Percentiles rank a stretch among this genome's conserved stretches.
These are phyloP conservation scores for Ceyx margarethae DNA, from an alignment of 2,113 vertebrate genomes.

Conservation along the genomic window DNA sequence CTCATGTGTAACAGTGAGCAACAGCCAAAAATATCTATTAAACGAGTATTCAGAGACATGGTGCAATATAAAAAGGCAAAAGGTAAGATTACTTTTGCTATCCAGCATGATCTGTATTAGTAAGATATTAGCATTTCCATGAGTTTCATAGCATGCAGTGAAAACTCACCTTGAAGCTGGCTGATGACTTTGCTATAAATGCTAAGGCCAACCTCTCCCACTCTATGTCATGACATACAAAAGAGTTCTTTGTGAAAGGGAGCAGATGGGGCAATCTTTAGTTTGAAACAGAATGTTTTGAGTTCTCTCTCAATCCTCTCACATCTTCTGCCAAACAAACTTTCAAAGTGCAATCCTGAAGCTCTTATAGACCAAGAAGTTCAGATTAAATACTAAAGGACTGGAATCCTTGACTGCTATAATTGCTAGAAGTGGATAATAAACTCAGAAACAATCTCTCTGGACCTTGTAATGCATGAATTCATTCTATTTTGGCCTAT, in stretches of 20 bases:
- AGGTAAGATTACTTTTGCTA: background rate
- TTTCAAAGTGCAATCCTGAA: background rate
- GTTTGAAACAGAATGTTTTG: background rate
- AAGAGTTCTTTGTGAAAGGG: background rate
- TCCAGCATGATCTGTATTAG: background rate
- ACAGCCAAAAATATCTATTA: background rate
- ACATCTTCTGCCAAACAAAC: background rate
- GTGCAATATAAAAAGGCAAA: background rate
- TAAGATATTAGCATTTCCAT: background rate
- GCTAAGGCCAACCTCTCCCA: background rate
- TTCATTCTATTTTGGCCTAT: background rate
- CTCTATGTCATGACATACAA: background rate
- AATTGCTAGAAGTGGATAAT: background rate
- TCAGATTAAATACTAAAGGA: background rate
- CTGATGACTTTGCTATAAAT: background rate
- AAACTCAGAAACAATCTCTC: background rate
- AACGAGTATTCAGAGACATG: background rate
- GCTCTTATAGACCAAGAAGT: background rate
- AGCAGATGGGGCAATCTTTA: background rate
- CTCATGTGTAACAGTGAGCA: background rate
- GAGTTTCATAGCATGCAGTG: background rate
- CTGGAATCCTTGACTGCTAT: background rate
- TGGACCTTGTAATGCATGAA: background rate
- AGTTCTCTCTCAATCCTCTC: background rate
- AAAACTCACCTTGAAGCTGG: background rate